Base-by-base conservation (phyloP, 2,797 vertebrate species). In the Enteromius mattozi region DNA sequence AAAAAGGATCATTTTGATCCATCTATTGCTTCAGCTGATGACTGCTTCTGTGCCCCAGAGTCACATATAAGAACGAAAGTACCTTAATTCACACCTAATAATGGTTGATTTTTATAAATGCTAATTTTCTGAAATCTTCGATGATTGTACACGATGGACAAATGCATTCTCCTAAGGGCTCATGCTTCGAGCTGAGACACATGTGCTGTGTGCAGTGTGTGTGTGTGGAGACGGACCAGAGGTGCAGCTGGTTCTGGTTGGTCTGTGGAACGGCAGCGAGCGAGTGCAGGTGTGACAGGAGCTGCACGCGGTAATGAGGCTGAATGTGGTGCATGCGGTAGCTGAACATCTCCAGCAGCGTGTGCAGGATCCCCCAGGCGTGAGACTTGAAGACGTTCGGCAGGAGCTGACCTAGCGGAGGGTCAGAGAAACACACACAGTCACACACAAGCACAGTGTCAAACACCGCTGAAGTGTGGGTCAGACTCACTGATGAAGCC, bases 261-360 rank as follows among this genome's bases (percentile, higher is more conserved):
- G 98, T 99, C 91, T 98, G 98, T 0, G 98, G 96, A 4, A 99
- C 97, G 0, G 97, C 98, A 30, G 98, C 98, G 89, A 99, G 92
- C 8, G 97, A 98, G 92, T 99, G 98, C 61, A 99, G 97, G 72
- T 99, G 97, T 87, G 97, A 99, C 74, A 99, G 95, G 1, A 99
- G 96, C 92, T 99, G 98, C 59, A 99, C 97, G 81, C 98, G 92
- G 92, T 99, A 99, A 89, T 99, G 98, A 0, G 98, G 98, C 91
- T 99, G 98, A 87, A 99, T 99, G 91, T 99, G 97, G 87, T 99
- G 98, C 98, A 99, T 99, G 83, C 98, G 95, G 92, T 99, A 99
- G 93, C 98, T 99, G 89, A 99, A 99, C 98, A 99, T 99, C 94
- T 99, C 98, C 86, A 99, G 95, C 13, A 99, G 92, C 0, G 98